phyloP scores from a whole-genome alignment of 2,113 vertebrate species.

The Tragulus kanchil region DNA sequence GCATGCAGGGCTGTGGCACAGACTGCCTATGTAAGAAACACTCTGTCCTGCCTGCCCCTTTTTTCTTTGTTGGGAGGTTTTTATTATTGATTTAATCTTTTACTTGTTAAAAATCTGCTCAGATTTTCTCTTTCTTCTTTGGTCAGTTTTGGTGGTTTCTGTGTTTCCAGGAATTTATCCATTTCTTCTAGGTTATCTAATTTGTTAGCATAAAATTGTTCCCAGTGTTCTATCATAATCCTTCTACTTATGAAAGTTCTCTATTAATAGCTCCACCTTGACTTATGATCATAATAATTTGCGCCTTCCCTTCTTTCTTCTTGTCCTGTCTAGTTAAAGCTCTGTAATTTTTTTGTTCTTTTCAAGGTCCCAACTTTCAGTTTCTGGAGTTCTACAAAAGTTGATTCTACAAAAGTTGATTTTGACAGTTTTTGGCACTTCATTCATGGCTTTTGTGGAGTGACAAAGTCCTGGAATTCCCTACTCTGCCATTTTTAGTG shows the following conservation, averaged over 20 bases:
- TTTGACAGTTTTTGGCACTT: neutral
- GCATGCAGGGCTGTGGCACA: no score
- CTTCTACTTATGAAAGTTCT: neutral
- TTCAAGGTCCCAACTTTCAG: neutral
- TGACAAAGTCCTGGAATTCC: neutral
- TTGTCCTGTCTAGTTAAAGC: neutral
- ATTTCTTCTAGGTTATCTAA: neutral
- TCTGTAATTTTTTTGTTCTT: neutral
- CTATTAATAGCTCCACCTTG: neutral
- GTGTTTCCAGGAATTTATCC: neutral
- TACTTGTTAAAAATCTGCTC: neutral
- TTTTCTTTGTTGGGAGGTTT: neutral
- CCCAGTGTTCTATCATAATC: neutral
- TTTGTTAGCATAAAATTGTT: neutral
- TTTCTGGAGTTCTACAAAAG: neutral
- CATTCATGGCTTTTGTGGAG: neutral
- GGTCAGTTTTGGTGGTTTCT: neutral
- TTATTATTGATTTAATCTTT: neutral
- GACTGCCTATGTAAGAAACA: no score
- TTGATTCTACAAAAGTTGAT: constrained; percentile 1
- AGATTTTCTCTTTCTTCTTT: neutral
- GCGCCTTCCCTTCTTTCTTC: neutral
- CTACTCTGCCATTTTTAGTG: neutral
- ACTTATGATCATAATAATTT: neutral
- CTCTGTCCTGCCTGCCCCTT: neutral